Base-by-base conservation (phyloP, 2,113 vertebrate genomes). In the Ptilorrhoa leucosticta region DNA sequence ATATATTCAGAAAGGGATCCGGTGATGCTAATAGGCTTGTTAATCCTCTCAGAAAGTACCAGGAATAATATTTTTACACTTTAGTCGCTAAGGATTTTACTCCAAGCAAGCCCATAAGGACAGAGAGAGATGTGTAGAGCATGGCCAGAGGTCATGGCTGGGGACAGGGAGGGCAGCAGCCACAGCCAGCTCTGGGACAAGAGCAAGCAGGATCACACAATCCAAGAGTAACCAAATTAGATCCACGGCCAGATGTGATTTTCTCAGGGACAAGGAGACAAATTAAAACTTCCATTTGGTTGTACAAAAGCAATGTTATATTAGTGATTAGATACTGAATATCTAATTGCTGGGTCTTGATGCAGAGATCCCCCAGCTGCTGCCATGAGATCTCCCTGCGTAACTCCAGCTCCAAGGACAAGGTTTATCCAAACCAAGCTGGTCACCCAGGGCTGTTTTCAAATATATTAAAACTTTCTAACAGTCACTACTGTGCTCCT, bases 1-100 rank as follows among this genome's bases (percentile, higher is more conserved):
- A 97, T 95, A 2, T 66, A 96, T 97, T 83, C 95, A 86, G 69
- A 71, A 91, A 93, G 89, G 40, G 78, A 94, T 45, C 76, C 2
- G 1, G 89, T 73, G 69, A 63, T 92, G 77, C 56, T 96, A 96
- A 96, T 92, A 94, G 80, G 78, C 80, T 91, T 51, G 89, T 93
- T 95, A 93, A 82, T 93, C 89, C 86, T 86, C 71, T 83, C 66
- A 3, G 63, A 72, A 88, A 94, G 51, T 80, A 95, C 51, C n/a
- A 17, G 76, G 60, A 87, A 81, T 84, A 95, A 84, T 87, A 89
- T 66, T 93, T 94, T 91, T 87, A 92, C 17, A 6, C 64, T 93
- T 93, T 47, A 69, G 63, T 86, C 11, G n/a, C 83, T 83, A 89
- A 90, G 72, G 71, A 70, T 66, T 80, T 83, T 75, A 90, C 89